A percentile compares a stretch with the other conserved stretches of the same genome.
These are phyloP conservation scores for Theonella swinhoei DNA, from an alignment of 37 sponge, comb jelly and placozoan genomes.

Conservation along the genomic window DNA sequence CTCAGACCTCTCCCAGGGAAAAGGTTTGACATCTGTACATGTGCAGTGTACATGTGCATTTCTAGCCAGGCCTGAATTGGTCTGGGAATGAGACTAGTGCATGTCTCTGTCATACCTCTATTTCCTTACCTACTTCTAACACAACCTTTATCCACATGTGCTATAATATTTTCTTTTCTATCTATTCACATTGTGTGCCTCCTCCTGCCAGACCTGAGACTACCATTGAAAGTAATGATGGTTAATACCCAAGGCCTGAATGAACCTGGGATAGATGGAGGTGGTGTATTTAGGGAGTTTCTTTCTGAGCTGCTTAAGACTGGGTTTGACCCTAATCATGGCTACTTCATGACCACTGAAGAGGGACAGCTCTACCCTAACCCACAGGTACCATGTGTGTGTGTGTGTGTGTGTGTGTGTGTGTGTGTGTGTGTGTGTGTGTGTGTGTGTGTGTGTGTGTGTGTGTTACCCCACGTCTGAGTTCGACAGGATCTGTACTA, in stretches of 20 bases:
- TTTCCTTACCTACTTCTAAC: too few species aligned
- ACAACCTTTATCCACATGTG: too few species aligned
- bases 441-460: too few species aligned
- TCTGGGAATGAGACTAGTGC: too few species aligned
- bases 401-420: too few species aligned
- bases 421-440: neutral
- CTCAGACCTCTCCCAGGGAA: slow-evolving; percentile 61
- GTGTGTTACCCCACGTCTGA: neutral
- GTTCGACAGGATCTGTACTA: neutral
- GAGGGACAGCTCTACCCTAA: slow-evolving; percentile 75
- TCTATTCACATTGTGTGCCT: too few species aligned
- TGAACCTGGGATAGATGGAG: slow-evolving; percentile 98
- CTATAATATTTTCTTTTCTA: too few species aligned
- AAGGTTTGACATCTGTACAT: slow-evolving; percentile 25
- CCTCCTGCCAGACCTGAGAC: slow-evolving; percentile 63
- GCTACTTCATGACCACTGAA: slow-evolving; percentile 76
- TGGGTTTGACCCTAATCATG: slow-evolving; percentile 91
- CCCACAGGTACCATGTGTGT: slow-evolving; percentile 53
- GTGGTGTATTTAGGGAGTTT: slow-evolving; percentile 97
- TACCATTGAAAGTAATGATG: slow-evolving; percentile 57
- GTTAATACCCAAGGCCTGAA: slow-evolving; percentile 88
- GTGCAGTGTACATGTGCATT: too few species aligned
- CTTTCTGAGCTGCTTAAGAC: slow-evolving; percentile 85
- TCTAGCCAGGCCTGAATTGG: too few species aligned
- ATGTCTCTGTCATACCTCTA: too few species aligned